phyloP scores from a whole-genome alignment of 2,797 vertebrate genomes.

The Acanthurus leucopareius region DNA sequence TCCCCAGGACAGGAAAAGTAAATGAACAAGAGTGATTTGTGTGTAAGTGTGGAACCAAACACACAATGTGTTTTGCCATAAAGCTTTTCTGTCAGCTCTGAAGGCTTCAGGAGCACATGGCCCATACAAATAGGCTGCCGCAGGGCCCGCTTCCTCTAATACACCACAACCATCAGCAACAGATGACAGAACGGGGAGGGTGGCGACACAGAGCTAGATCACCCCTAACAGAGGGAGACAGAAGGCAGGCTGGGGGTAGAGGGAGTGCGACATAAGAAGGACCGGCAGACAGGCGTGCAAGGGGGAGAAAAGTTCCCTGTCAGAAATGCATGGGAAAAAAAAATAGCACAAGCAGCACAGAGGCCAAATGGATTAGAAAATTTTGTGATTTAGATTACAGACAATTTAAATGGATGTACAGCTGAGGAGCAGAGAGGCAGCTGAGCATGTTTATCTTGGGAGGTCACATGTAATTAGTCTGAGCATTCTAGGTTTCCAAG shows the following conservation, averaged over 20 bases:
- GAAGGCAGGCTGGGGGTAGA: slow-evolving; percentile 25
- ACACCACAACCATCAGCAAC: slow-evolving; percentile 73
- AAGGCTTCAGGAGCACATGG: slow-evolving; percentile 58
- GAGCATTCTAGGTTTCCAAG: slow-evolving; percentile 36
- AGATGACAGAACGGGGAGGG: slow-evolving; percentile 66
- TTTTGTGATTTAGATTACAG: no score
- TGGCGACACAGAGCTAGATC: slow-evolving; percentile 43
- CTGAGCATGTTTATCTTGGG: slow-evolving; percentile 44
- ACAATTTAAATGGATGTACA: background rate
- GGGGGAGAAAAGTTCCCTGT: background rate
- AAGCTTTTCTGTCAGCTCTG: slow-evolving; percentile 76
- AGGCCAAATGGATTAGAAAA: background rate
- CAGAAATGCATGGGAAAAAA: background rate
- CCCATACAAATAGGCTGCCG: slow-evolving; percentile 76
- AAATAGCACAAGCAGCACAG: background rate
- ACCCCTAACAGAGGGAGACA: slow-evolving; percentile 46
- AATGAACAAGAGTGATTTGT: slow-evolving; percentile 78
- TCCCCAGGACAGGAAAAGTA: slow-evolving; percentile 73
- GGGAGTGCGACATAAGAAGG: background rate
- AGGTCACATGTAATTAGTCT: slow-evolving; percentile 54
- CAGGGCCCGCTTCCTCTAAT: slow-evolving; percentile 71
- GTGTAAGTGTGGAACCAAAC: slow-evolving; percentile 68
- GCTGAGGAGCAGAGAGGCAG: slow-evolving; percentile 32
- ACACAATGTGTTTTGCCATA: slow-evolving; percentile 74
- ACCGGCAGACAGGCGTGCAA: background rate